These are phyloP conservation scores for Manis pentadactyla DNA, from an alignment of 2,797 vertebrate species.

Conservation along the genomic window DNA sequence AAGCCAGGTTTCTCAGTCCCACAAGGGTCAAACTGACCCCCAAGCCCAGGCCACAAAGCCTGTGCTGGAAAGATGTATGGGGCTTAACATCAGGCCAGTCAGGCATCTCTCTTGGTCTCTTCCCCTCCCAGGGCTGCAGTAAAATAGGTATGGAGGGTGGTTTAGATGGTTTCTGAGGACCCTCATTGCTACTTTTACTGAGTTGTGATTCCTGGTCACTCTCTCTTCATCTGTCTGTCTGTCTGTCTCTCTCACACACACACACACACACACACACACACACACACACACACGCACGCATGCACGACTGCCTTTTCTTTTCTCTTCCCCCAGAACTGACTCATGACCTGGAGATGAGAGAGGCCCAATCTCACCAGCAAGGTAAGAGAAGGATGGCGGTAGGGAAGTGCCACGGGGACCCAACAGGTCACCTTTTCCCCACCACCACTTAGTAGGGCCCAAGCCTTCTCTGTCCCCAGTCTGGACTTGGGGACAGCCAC, in stretches of 20 bases:
- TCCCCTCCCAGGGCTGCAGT: not conserved
- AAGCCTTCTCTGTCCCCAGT: not conserved
- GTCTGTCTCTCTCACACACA: not conserved
- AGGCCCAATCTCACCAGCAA: conserved; percentile 91
- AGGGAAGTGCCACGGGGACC: not conserved
- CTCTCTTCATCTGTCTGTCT: not conserved
- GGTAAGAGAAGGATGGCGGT: conserved; percentile 87
- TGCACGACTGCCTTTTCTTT: conserved; percentile 46
- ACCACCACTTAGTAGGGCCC: not conserved
- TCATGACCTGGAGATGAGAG: conserved; percentile 93
- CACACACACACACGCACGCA: not conserved
- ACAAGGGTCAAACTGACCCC: not conserved
- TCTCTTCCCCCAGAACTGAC: conserved; percentile 90
- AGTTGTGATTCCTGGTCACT: not conserved
- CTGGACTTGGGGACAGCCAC: not conserved
- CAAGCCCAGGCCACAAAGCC: not conserved
- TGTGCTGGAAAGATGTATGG: not conserved
- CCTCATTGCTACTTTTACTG: not conserved
- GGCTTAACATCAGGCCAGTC: not conserved
- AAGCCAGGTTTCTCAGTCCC: not conserved
- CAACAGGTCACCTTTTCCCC: not conserved
- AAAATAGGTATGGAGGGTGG: not conserved
- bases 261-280: not conserved
- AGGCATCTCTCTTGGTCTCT: not conserved
- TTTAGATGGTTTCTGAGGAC: not conserved